Evolutionary conservation across 2,797 vertebrate species (phyloP), one percentile per base, ranked within the genome.

Genomic region (Valencia hispanica): DNA sequence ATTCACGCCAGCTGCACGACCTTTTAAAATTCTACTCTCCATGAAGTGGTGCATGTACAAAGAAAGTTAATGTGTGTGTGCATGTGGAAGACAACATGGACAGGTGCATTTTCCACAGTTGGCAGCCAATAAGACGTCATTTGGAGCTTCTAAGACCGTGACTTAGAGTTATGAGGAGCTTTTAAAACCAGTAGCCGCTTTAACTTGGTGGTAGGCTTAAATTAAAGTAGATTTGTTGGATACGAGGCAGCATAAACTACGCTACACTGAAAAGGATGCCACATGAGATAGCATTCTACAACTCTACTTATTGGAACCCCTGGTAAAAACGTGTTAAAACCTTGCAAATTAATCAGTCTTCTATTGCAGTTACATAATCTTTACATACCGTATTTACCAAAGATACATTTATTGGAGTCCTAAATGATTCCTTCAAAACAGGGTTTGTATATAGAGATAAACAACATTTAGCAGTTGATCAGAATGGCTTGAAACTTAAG

Each of bases 161-260:
- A 91, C 81, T 78, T 34, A 0, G 74, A 84, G 89, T 94, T 93
- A 94, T 84, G 83, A 94, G 90, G 84, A 1, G 45, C 78, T 77
- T 91, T 88, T 91, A 88, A 73, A 93, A 94, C 88, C 89, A 89
- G 90, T 87, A 82, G 89, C 86, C 84, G 61, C 75, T 84, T 94
- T 93, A 94, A 88, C 93, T 93, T 92, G 92, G 91, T 22, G 81
- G 89, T 84, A 86, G 89, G 80, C 89, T 93, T 90, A 92, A 93
- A 94, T 94, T 89, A 94, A 92, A 94, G 84, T 83, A 87, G 89
- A 93, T 95, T 92, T 92, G 92, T 88, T 68, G 88, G 88, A 92
- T 92, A 91, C 86, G 78, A 91, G 88, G 85, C 83, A 80, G 75
- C 75, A 74, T 81, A 88, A 86, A 89, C 87, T 87, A 81, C 83